Percentiles rank a stretch among this genome's conserved stretches.
phyloP scores from a whole-genome alignment of 1,140 invertebrate genomes.

The Bombus consobrinus region DNA sequence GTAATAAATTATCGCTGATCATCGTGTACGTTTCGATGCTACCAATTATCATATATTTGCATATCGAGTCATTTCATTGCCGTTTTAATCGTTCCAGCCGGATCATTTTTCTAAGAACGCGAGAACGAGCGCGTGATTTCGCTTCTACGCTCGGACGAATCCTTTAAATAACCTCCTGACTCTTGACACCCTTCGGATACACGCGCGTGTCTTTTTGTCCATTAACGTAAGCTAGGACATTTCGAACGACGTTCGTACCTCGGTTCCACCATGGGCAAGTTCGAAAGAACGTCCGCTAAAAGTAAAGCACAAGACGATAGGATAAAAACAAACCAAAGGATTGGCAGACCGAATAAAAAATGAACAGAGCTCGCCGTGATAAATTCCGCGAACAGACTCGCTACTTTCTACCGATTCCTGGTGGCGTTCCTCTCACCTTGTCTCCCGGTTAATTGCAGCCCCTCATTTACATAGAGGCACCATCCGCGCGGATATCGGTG shows the following conservation, averaged over 20 bases:
- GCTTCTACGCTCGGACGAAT: background rate
- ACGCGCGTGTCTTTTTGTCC: background rate
- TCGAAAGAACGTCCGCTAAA: background rate
- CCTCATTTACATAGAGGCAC: constrained; percentile 72
- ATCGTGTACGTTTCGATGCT: background rate
- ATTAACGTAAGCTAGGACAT: background rate
- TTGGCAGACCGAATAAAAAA: constrained; percentile 9
- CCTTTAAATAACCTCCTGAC: background rate
- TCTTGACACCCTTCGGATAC: background rate
- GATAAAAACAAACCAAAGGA: background rate
- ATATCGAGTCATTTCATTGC: constrained; percentile 27
- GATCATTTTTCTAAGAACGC: background rate
- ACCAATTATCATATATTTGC: constrained; percentile 38
- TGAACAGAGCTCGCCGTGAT: constrained; percentile 6
- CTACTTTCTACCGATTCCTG: constrained; percentile 17
- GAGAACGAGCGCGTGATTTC: background rate
- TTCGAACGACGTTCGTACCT: background rate
- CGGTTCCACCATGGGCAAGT: background rate
- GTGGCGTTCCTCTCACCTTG: constrained; percentile 43
- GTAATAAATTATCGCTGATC: constrained; percentile 39
- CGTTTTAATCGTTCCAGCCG: background rate
- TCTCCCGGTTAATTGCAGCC: constrained; percentile 67
- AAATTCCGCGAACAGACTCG: constrained; percentile 33
- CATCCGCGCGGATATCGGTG: constrained; percentile 38
- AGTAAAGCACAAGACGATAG: background rate